Base-by-base conservation (phyloP, 2,888 invertebrate species). In the Melipona beecheii region DNA sequence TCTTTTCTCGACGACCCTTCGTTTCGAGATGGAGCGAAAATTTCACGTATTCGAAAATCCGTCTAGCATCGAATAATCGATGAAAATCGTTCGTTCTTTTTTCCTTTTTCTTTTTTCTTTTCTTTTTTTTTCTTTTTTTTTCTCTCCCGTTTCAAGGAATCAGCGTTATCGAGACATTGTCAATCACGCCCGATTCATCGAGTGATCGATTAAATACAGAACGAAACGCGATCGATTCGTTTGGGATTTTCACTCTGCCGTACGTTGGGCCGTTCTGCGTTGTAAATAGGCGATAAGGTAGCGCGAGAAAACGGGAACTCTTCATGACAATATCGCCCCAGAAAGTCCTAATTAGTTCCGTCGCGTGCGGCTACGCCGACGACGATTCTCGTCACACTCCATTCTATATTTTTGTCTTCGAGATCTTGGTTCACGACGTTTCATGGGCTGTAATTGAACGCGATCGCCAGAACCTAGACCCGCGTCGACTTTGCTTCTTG, bases 261-360 rank as follows among this genome's bases (percentile, higher is more conserved):
- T n/a, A 36, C 31, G 31, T 24, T 11, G 66, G 62, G 24, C 24
- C 56, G 73, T 36, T 78, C 17, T 58, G 70, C 73, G 65, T 75
- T 64, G 64, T 64, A 73, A 60, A 82, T 86, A 85, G 64, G 71
- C 65, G 75, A 78, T 43, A 65, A 50, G 43, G 11, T 68, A 56
- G 62, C 81, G 72, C 54, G 52, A 36, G 17, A 54, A 81, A 75
- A 72, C 52, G 78, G 43, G 69, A 75, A 81, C 73, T 87, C 89
- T 88, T 87, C 85, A 89, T 89, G 88, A 89, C 88, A 88, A 88
- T 88, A 88, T 87, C 87, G 75, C 77, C 69, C 82, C 66, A 72
- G 75, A 83, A 81, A 65, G 73, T 87, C 87, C 79, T 82, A 80
- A 84, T 70, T 78, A 79, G 76, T 69, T 75, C 60, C 70, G 36